Base-by-base conservation (phyloP, 2,797 vertebrate genomes). In the Oryzias sinensis region DNA sequence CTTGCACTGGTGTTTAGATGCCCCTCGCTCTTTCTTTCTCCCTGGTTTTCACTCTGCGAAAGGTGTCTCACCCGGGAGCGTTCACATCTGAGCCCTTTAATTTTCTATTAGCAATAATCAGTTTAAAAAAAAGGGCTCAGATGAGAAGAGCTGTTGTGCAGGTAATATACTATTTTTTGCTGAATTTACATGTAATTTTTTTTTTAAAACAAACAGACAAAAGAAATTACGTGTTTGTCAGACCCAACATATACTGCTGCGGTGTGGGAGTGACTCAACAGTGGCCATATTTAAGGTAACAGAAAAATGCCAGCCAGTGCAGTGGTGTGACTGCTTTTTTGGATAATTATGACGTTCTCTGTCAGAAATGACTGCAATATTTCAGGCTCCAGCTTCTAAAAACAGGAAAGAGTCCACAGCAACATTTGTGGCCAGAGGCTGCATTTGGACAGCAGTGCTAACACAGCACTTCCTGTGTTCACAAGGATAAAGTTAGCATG, bases 1-100 rank as follows among this genome's bases (percentile, higher is more conserved):
- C 79, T 62, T 67, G 57, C 68, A 48, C 58, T 22, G 46, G 65
- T 79, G 77, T 81, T 78, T 68, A 78, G 72, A 77, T 63, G 59
- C 54, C 72, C 80, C 60, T 78, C 65, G 69, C 73, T 64, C 51
- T 43, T 24, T 44, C 29, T 33, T 25, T 60, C 46, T 56, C 54
- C 49, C 40, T n/a, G 25, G 20, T 72, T 79, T 79, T 80, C 63
- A 74, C 81, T 76, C 61, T 51, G 66, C 70, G 72, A 70, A 37
- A 80, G 62, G 70, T 79, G 54, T 65, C 56, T 61, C 53, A 64
- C 60, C 49, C 56, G 54, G 42, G 49, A 72, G 56, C 53, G 40
- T 44, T 37, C 9, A 48, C 51, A 65, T 71, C 45, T 44, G 1
- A 69, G 48, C 41, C 43, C 49, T 72, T 60, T 66, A 53, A 60